Evolutionary conservation across 1,140 invertebrate genomes (phyloP).

Genomic region (Euura lappo): DNA sequence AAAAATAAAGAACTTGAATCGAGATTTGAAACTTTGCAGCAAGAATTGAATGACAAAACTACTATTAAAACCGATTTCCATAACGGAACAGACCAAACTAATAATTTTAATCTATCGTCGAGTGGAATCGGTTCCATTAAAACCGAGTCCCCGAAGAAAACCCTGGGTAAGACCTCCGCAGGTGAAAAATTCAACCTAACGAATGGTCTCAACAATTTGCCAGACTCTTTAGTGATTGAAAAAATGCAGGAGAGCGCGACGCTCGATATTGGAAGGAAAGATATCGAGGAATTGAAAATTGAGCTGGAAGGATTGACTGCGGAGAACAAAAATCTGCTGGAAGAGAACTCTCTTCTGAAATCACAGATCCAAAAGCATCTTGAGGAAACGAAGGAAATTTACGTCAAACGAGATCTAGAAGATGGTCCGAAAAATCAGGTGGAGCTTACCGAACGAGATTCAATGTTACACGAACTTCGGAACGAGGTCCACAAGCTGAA

Average conservation of each 20-base stretch:
- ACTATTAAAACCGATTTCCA: too few relatives aligned
- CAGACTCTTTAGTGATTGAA: background rate
- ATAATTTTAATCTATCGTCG: background rate
- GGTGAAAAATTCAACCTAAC: background rate
- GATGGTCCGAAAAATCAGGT: background rate
- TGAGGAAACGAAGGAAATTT: background rate
- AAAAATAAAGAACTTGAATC: background rate
- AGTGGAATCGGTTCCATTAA: background rate
- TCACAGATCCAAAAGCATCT: background rate
- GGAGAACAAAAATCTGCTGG: background rate
- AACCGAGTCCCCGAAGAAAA: too few relatives aligned
- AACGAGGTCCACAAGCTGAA: slow-evolving; percentile 17
- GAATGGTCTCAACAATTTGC: background rate
- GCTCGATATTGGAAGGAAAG: background rate
- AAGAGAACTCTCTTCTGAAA: background rate
- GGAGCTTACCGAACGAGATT: background rate
- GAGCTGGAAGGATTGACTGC: background rate
- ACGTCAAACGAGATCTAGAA: background rate
- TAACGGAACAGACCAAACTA: too few relatives aligned
- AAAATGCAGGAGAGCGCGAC: background rate
- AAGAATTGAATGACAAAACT: too few relatives aligned
- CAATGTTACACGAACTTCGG: background rate
- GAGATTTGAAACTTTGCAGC: background rate
- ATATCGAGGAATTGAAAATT: background rate
- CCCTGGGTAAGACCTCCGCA: too few relatives aligned